Evolutionary conservation across 2,113 vertebrate species (phyloP), one percentile per base, ranked within the genome.

Genomic region (Syrmaticus mikado): DNA sequence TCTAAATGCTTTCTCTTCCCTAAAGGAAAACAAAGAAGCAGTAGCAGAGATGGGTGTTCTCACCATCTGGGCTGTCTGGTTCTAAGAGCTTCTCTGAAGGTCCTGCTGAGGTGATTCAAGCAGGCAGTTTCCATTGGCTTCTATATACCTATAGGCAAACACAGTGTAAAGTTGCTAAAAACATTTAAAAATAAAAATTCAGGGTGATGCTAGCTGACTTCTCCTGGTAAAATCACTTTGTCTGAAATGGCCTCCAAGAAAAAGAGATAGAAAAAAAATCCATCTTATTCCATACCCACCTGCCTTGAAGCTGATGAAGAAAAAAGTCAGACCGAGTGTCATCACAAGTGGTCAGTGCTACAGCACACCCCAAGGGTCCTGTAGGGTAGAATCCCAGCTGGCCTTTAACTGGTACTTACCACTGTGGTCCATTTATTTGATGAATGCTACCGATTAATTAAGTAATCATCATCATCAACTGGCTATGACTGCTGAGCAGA

Each of bases 261-360:
- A 18, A 8, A 22, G 43, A 19, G 21, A 45, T 8, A 32, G 21
- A 57, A 57, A 57, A 38, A 25, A 19, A 41, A 25, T 4, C 10
- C 6, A 18, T 65, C 48, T 57, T 57, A 16, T 65, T 95, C 88
- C 13, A 9, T 27, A 75, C 28, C 22, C 0, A 0, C 1, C 0
- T 10, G 24, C 28, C 30, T 77, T 36, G 14, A 52, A 58, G 13
- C 3, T 48, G 50, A 13, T 57, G 8, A 64, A 25, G 36, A n/a
- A 24, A 25, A 48, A n/a, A 24, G 22, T 50, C n/a, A 34, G n/a
- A 11, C 22, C 13, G 4, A 40, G 38, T 17, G 38, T 38, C 17
- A 19, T 27, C 16, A 40, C 36, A 17, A 27, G 15, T 40, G 34
- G 16, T 40, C 25, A 40, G 38, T 28, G 61, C 61, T 64, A 17